Evolutionary conservation across 2,797 vertebrate species (phyloP).

Genomic region (Triplophysa yarkandensis): DNA sequence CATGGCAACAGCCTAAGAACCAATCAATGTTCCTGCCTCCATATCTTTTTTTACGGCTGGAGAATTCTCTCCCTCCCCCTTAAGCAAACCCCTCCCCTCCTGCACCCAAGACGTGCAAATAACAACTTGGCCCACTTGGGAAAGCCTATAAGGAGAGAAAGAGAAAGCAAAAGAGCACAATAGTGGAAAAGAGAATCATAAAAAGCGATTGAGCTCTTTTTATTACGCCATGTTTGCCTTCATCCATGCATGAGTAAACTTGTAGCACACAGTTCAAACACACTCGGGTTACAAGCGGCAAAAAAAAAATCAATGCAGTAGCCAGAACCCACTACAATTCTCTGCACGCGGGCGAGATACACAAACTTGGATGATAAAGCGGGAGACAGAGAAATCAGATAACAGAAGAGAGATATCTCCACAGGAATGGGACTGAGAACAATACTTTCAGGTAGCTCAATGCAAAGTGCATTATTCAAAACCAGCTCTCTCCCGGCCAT

Average conservation of each 20-base stretch:
- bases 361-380: not conserved
- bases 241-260: slow-evolving; percentile 6
- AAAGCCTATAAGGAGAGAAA: slow-evolving; percentile 2
- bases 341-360: not conserved
- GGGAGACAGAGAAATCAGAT: slow-evolving; percentile 8
- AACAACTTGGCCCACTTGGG: slow-evolving; percentile 30
- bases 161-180: not conserved
- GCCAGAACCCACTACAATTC: slow-evolving; percentile 16
- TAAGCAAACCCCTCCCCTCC: slow-evolving; percentile 30
- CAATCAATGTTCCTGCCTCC: slow-evolving; percentile 51
- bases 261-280: slow-evolving; percentile 9
- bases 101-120: slow-evolving; percentile 39
- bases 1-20: slow-evolving; percentile 57
- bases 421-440: not conserved
- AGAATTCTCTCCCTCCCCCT: slow-evolving; percentile 58
- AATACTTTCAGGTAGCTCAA: slow-evolving; percentile 10
- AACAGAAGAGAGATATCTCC: slow-evolving; percentile 7
- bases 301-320: slow-evolving; percentile 33
- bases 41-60: slow-evolving; percentile 42
- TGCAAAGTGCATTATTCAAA: slow-evolving; percentile 28
- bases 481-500: not conserved
- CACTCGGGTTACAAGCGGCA: slow-evolving; percentile 25
- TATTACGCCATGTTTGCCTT: slow-evolving; percentile 28
- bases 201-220: not conserved
- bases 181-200: not conserved